Evolutionary conservation across 2,113 vertebrate species (phyloP).

Genomic region (Anarrhichthys ocellatus): DNA sequence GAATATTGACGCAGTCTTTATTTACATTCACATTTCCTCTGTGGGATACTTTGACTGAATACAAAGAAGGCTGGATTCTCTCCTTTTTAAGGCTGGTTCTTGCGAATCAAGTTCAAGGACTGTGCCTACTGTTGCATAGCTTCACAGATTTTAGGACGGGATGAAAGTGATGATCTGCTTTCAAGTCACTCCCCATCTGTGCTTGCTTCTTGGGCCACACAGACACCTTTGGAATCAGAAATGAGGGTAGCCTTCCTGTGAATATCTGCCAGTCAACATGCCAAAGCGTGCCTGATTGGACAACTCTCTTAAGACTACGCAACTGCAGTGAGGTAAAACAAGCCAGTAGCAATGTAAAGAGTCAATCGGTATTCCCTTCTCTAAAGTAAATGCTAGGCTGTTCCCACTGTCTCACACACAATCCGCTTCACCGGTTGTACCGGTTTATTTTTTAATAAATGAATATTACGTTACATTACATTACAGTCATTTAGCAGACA

Average conservation of each 20-base stretch:
- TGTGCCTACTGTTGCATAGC: constrained; percentile 65
- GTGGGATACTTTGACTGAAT: constrained; percentile 36
- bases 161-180: constrained; percentile 78
- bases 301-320: constrained; percentile 42
- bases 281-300: constrained; percentile 53
- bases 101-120: constrained; percentile 71
- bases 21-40: constrained; percentile 68
- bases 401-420: constrained; percentile 30
- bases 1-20: constrained; percentile 68
- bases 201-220: constrained; percentile 64
- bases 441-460: not conserved
- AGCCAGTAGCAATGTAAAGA: constrained; percentile 33
- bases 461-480: no score
- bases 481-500: no score
- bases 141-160: constrained; percentile 68
- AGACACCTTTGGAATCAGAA: constrained; percentile 60
- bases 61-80: constrained; percentile 62
- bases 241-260: constrained; percentile 53
- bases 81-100: constrained; percentile 48
- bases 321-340: constrained; percentile 31
- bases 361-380: constrained; percentile 60
- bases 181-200: constrained; percentile 64
- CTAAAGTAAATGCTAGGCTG: constrained; percentile 33
- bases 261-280: constrained; percentile 55
- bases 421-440: not conserved